phyloP scores from a whole-genome alignment of 2,797 vertebrate genomes.

The Spatula versicolor region DNA sequence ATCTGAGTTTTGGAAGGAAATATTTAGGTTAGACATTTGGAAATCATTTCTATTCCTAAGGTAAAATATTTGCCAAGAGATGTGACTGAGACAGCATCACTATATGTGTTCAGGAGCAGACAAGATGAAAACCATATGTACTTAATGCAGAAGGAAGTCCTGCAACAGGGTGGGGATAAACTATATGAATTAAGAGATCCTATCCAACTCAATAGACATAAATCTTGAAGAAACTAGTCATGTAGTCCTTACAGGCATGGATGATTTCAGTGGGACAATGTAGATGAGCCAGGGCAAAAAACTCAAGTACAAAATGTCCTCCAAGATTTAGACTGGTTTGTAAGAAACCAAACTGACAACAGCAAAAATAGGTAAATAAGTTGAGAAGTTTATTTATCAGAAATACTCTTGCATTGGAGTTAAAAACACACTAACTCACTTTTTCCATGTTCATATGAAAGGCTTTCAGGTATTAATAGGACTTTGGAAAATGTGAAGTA shows the following conservation, averaged over 20 bases:
- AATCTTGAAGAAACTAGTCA: conserved; percentile 47
- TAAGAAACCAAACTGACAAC: not conserved
- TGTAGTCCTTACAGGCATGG: not conserved
- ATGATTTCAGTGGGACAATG: conserved; percentile 41
- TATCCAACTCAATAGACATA: conserved; percentile 41
- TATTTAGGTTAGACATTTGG: conserved; percentile 59
- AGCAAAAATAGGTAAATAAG: not conserved
- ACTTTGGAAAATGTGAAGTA: not conserved
- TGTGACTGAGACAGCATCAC: conserved; percentile 60
- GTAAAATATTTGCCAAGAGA: conserved; percentile 61
- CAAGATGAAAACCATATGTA: conserved; percentile 68
- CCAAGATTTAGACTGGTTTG: not conserved
- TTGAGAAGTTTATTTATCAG: not conserved
- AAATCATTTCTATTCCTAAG: conserved; percentile 42
- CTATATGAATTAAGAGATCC: conserved; percentile 49
- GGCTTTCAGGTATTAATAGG: not conserved
- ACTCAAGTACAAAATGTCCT: conserved; percentile 56
- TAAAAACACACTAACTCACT: not conserved
- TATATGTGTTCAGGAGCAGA: conserved; percentile 24
- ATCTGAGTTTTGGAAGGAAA: conserved; percentile 22
- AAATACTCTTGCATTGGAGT: not conserved
- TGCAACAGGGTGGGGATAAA: conserved; percentile 41
- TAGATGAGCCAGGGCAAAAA: conserved; percentile 41
- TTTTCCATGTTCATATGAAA: not conserved
- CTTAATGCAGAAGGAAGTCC: conserved; percentile 52